Evolutionary conservation across 2,113 vertebrate species (phyloP), one percentile per base, ranked within the genome.

Genomic region (Phalacrocorax carbo): DNA sequence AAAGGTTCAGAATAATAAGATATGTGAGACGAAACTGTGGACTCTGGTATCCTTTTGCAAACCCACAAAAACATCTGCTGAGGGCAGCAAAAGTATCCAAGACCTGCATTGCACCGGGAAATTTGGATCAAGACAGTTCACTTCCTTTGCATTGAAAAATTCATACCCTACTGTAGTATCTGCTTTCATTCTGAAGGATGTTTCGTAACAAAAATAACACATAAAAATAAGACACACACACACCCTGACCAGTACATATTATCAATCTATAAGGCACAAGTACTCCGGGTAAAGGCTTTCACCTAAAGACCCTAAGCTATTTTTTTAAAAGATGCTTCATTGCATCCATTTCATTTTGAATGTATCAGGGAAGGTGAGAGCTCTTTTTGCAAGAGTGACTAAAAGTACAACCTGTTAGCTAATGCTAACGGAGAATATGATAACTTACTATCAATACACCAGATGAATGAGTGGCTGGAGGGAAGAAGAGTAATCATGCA

Each of bases 11-110:
- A 79, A 92, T 70, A 91, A 44, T 32, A 68, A 62, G 62, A 71
- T 3, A 55, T 0, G 0, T 12, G 7, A 21, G 14, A n/a, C 36
- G 11, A 61, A 54, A 19, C 40, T n/a, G 21, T 21, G 36, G 32
- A 26, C 8, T n/a, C 48, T 52, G 7, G 25, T 58, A 34, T 14
- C n/a, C 4, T 58, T 58, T 62, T 22, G 6, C 23, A 46, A 79
- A 52, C 15, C 17, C 40, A 57, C 30, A 46, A 44, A 57, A 55
- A 58, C 38, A 32, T 38, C 26, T 68, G 20, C 32, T 54, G 42
- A 61, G 10, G 7, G 26, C 42, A 85, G 15, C 22, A 79, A 66
- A 85, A 36, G 6, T 52, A 60, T 11, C 8, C 15, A 68, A 65
- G 36, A 32, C 15, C 52, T 66, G 7, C 17, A 79, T n/a, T 55